Evolutionary conservation across 1,140 invertebrate genomes (phyloP).

Genomic region (Lepidotrigona ventralis): DNA sequence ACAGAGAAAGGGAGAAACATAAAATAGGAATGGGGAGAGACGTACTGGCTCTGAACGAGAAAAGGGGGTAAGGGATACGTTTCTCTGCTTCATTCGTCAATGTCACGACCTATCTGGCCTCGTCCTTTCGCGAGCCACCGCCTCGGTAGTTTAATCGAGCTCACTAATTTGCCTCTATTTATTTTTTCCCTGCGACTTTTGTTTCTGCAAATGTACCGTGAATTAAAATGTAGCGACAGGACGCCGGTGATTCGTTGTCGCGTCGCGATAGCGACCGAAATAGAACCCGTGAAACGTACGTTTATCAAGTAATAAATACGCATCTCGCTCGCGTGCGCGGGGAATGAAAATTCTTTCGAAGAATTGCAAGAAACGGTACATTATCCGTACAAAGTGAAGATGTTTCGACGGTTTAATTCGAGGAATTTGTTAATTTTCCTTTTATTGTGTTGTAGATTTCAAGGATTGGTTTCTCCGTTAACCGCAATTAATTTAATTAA

Average conservation of each 20-base stretch:
- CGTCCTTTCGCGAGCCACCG: conserved; percentile 50
- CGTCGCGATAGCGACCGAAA: neutral
- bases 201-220: conserved; percentile 27
- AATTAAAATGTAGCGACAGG: conserved; percentile 7
- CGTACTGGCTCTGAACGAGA: neutral
- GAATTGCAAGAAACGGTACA: neutral
- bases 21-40: no score
- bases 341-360: neutral
- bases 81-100: conserved; percentile 75
- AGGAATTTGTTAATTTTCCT: neutral
- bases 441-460: neutral
- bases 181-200: conserved; percentile 49
- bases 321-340: neutral
- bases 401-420: neutral
- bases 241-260: neutral
- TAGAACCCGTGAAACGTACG: neutral
- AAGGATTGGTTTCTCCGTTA: neutral
- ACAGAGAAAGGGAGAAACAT: neutral
- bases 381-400: neutral
- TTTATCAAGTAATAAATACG: neutral
- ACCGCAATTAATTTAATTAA: neutral
- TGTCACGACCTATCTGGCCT: conserved; percentile 64
- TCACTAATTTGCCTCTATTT: conserved; percentile 55
- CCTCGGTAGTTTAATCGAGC: conserved; percentile 55
- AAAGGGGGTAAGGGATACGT: conserved; percentile 53